phyloP scores from a whole-genome alignment of 2,888 invertebrate genomes.

The Blastobasis lacticolella region DNA sequence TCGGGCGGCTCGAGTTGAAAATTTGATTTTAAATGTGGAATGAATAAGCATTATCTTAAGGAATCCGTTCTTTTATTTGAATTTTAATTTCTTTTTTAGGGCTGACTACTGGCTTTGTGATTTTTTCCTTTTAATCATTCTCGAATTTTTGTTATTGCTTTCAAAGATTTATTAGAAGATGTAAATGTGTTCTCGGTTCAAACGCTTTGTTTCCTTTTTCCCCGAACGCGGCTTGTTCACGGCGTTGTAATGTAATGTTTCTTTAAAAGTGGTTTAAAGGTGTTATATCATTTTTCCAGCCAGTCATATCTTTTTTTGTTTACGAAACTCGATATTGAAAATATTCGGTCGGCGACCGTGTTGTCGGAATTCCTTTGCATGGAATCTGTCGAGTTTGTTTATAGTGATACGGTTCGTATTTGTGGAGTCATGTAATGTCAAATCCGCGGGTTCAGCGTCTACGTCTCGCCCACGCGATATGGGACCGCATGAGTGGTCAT shows the following conservation, averaged over 20 bases:
- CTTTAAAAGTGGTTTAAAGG: conserved; percentile 8
- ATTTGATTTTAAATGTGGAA: conserved; percentile 74
- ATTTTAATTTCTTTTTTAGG: conserved; percentile 68
- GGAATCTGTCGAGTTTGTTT: conserved; percentile 49
- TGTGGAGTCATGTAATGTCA: conserved; percentile 21
- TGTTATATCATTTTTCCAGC: conserved; percentile 14
- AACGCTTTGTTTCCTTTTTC: conserved; percentile 22
- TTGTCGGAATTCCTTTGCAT: conserved; percentile 32
- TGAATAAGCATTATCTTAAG: conserved; percentile 74
- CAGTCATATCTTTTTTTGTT: conserved; percentile 32
- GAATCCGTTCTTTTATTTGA: conserved; percentile 70
- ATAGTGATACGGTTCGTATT: conserved; percentile 42
- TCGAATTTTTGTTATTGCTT: conserved; percentile 43
- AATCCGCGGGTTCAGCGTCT: conserved; percentile 47
- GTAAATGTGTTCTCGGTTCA: conserved; percentile 45
- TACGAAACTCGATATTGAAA: conserved; percentile 36
- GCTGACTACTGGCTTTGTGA: conserved; percentile 56
- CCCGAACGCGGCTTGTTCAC: conserved; percentile 25
- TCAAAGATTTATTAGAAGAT: conserved; percentile 57
- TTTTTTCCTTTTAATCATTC: conserved; percentile 50
- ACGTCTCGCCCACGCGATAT: conserved; percentile 24
- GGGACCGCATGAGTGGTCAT: neutral
- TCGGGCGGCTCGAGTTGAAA: conserved; percentile 66
- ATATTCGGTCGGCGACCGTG: conserved; percentile 12
- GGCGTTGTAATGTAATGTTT: conserved; percentile 16